Conservation (phyloP, 1,140 invertebrate species). For the Zaprionus inermis region DNA sequence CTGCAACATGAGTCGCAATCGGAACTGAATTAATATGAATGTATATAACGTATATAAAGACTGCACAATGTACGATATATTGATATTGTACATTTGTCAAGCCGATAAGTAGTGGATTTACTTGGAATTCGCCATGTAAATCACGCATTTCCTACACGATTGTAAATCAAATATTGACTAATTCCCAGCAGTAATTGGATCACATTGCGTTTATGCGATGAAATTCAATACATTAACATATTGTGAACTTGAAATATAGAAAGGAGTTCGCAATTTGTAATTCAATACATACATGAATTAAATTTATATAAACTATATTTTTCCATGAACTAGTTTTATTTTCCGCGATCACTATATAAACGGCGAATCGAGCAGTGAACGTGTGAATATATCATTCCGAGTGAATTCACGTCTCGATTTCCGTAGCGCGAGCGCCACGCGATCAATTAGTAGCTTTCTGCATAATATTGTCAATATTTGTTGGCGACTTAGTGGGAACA, state of each 20-base stretch:
- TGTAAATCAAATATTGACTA: constrained; percentile 54
- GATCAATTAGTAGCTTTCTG: constrained; percentile 67
- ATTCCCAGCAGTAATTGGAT: constrained; percentile 9
- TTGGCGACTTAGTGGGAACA: neutral
- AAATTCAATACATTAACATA: neutral
- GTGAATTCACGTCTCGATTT: constrained; percentile 56
- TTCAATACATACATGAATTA: neutral
- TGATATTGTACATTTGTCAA: constrained; percentile 25
- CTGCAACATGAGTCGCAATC: constrained; percentile 12
- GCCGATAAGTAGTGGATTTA: constrained; percentile 12
- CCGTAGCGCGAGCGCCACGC: constrained; percentile 46
- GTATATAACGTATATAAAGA: neutral
- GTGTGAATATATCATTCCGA: constrained; percentile 61
- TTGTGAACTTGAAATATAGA: neutral
- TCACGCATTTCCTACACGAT: constrained; percentile 58
- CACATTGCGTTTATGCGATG: constrained; percentile 24
- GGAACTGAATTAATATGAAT: constrained; percentile 1
- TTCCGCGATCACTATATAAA: neutral
- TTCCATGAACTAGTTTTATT: neutral
- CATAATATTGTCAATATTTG: constrained; percentile 62
- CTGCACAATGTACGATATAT: constrained; percentile 5
- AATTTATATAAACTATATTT: neutral
- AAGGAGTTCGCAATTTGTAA: neutral
- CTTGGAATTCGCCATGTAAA: constrained; percentile 49
- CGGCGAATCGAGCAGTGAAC: constrained; percentile 47